phyloP scores from a whole-genome alignment of 1,140 invertebrate genomes.

The Bombus fervidus region DNA sequence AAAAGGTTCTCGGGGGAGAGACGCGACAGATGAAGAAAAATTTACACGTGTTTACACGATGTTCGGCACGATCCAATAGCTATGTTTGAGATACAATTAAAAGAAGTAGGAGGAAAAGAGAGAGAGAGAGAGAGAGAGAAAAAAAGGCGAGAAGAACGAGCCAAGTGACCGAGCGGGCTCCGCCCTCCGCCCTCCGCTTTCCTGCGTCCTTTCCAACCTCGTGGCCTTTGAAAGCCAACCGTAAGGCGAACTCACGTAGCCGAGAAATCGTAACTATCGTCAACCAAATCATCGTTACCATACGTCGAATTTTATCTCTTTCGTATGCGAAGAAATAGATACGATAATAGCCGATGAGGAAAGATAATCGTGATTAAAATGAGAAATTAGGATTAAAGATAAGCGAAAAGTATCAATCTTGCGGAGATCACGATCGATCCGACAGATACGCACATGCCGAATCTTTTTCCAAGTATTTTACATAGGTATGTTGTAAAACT shows the following conservation, averaged over 20 bases:
- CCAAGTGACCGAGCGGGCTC: constrained; percentile 2
- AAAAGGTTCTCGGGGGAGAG: background rate
- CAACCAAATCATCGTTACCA: too few species aligned
- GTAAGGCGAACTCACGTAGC: background rate
- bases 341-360: background rate
- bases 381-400: background rate
- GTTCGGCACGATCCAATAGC: constrained; percentile 61
- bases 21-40: constrained; percentile 16
- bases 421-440: too few species aligned
- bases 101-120: constrained; percentile 32
- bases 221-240: background rate
- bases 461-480: too few species aligned
- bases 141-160: constrained; percentile 18
- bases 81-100: constrained; percentile 67
- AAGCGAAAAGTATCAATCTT: too few species aligned
- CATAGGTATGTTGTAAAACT: too few species aligned
- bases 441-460: too few species aligned
- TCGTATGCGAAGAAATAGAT: background rate
- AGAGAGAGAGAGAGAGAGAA: background rate
- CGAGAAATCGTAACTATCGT: background rate
- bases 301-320: too few species aligned
- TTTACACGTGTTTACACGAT: constrained; percentile 58
- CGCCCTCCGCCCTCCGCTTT: constrained; percentile 40
- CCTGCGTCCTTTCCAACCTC: constrained; percentile 14
- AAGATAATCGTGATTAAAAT: background rate